A percentile compares a stretch with the other conserved stretches of the same genome.
Conservation (phyloP, 1,140 invertebrate genomes). For the Drosophila pseudoananassae region DNA sequence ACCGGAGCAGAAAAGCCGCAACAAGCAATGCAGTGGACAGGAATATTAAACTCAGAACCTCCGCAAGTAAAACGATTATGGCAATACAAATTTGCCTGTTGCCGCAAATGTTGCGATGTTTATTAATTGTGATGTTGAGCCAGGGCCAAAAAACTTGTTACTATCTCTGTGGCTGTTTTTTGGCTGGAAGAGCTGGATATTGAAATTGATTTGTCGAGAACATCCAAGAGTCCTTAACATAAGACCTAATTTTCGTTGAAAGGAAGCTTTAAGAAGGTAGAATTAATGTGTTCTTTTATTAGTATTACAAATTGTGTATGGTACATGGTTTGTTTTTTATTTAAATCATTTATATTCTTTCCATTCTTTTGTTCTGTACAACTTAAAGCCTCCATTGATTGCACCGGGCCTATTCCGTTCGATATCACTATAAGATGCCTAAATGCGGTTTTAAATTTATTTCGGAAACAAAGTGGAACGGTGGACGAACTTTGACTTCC, state of each 20-base stretch:
- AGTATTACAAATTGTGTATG: too few relatives aligned
- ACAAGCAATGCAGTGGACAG: conserved; percentile 43
- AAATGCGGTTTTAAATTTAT: conserved; percentile 45
- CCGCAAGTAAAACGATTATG: conserved; percentile 54
- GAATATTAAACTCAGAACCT: conserved; percentile 5
- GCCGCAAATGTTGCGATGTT: conserved; percentile 58
- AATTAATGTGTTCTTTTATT: too few relatives aligned
- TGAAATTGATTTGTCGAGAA: conserved; percentile 18
- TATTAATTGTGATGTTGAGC: conserved; percentile 63
- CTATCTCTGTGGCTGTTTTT: background rate
- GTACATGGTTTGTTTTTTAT: too few relatives aligned
- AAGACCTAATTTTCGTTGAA: background rate
- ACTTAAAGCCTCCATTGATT: conserved; percentile 1
- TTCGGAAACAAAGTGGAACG: conserved; percentile 5
- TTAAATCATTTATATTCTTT: too few relatives aligned
- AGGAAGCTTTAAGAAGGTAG: background rate
- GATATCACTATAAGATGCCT: conserved; percentile 8
- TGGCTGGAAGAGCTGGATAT: conserved; percentile 9
- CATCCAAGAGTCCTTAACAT: background rate
- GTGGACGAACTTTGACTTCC: conserved; percentile 35
- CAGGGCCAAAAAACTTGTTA: conserved; percentile 35
- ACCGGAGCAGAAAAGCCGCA: conserved; percentile 54
- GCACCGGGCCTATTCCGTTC: conserved; percentile 5
- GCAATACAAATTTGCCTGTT: conserved; percentile 60
- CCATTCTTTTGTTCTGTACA: too few relatives aligned